These are phyloP conservation scores for Gadopsis bispinosus DNA, from an alignment of 2,797 vertebrate genomes.

Conservation along the genomic window DNA sequence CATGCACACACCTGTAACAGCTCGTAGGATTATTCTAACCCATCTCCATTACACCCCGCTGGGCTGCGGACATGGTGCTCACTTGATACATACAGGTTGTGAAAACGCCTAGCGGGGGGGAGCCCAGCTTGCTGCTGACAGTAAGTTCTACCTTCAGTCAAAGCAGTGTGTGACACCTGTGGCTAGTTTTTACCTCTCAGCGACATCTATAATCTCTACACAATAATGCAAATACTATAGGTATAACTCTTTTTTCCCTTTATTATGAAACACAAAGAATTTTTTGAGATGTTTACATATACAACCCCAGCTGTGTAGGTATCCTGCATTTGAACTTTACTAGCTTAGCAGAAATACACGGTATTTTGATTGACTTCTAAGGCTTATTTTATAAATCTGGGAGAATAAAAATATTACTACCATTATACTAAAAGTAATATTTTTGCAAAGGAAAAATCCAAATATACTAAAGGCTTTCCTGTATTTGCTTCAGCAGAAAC, in stretches of 20 bases:
- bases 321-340: not conserved
- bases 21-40: slow-evolving; percentile 67
- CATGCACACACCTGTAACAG: slow-evolving; percentile 67
- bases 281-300: slow-evolving; percentile 20
- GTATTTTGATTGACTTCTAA: not conserved
- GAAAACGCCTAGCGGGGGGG: slow-evolving; percentile 62
- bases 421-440: not conserved
- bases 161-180: slow-evolving; percentile 47
- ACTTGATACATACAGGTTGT: slow-evolving; percentile 66
- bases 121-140: slow-evolving; percentile 54
- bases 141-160: slow-evolving; percentile 55
- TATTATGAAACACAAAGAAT: slow-evolving; percentile 1
- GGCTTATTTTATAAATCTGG: not conserved
- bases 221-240: slow-evolving; percentile 27
- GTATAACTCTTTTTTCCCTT: slow-evolving; percentile 20
- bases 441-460: not conserved
- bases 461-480: not conserved
- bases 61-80: slow-evolving; percentile 67
- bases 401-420: not conserved
- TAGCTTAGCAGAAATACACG: not conserved
- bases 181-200: slow-evolving; percentile 48
- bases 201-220: slow-evolving; percentile 31
- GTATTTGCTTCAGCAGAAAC: not conserved
- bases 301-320: not conserved
- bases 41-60: slow-evolving; percentile 68